Percentiles rank a stretch among this genome's conserved stretches.
Evolutionary conservation across 2,113 vertebrate species (phyloP).

Genomic region (Balaeniceps rex): DNA sequence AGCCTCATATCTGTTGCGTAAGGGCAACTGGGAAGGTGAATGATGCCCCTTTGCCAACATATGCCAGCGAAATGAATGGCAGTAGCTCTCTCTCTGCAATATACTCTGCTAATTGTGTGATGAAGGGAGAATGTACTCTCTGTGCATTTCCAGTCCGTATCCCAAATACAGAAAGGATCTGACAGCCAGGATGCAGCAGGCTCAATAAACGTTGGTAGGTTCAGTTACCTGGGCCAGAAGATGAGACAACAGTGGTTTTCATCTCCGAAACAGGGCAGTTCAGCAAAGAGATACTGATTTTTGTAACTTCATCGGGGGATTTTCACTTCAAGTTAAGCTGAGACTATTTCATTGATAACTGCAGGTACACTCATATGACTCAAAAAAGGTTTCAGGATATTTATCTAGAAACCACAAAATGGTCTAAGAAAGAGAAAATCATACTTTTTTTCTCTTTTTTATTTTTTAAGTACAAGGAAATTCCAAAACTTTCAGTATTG

Average conservation of each 20-base stretch:
- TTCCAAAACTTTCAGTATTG: background rate
- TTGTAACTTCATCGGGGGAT: background rate
- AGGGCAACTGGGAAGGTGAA: no score
- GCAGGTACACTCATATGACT: background rate
- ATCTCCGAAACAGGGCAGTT: background rate
- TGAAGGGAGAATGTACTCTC: background rate
- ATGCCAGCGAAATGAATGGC: background rate
- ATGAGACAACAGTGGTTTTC: background rate
- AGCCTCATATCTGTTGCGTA: no score
- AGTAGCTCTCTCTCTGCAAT: background rate
- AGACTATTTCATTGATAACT: background rate
- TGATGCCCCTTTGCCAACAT: background rate
- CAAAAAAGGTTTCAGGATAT: background rate
- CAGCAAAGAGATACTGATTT: background rate
- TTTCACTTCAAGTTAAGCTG: background rate
- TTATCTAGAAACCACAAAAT: background rate
- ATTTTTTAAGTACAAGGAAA: background rate
- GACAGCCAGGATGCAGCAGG: background rate
- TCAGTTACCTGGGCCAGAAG: background rate
- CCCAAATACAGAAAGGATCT: background rate
- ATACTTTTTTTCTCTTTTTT: background rate
- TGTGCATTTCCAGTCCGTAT: background rate
- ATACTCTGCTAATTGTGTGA: background rate
- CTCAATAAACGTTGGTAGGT: background rate
- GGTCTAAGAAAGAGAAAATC: background rate